Conservation (phyloP, 2,113 vertebrate species). For the Forbesichthys agassizii region DNA sequence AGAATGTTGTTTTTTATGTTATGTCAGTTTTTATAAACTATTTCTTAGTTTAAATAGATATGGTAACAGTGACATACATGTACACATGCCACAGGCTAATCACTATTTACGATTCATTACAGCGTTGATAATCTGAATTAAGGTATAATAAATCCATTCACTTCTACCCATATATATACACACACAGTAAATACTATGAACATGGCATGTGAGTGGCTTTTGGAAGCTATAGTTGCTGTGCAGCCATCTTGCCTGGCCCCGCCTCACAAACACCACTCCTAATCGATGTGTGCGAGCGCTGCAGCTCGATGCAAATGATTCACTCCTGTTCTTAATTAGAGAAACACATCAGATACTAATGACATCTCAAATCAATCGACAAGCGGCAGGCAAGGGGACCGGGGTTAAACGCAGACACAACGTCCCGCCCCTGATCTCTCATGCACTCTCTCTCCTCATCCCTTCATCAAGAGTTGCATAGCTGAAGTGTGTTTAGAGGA, state of each 20-base stretch:
- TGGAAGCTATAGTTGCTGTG: not conserved
- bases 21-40: too few species aligned
- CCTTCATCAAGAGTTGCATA: slow-evolving; percentile 73
- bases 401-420: slow-evolving; percentile 80
- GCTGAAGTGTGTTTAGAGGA: slow-evolving; percentile 52
- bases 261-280: slow-evolving; percentile 78
- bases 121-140: too few species aligned
- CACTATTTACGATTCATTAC: too few species aligned
- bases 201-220: not conserved
- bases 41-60: too few species aligned
- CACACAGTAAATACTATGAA: not conserved
- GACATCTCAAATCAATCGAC: slow-evolving; percentile 93
- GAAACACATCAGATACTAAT: slow-evolving; percentile 96
- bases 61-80: too few species aligned
- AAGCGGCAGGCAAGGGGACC: slow-evolving; percentile 58
- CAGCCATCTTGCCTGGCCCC: not conserved
- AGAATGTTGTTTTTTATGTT: not conserved
- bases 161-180: not conserved
- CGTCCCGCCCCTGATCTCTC: slow-evolving; percentile 58
- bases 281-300: slow-evolving; percentile 88
- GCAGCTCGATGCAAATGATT: slow-evolving; percentile 94
- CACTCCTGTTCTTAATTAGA: slow-evolving; percentile 97
- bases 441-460: slow-evolving; percentile 29
- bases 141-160: not conserved
- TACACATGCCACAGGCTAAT: too few species aligned